Conservation (phyloP, 2,888 invertebrate genomes). For the Spisula solida region DNA sequence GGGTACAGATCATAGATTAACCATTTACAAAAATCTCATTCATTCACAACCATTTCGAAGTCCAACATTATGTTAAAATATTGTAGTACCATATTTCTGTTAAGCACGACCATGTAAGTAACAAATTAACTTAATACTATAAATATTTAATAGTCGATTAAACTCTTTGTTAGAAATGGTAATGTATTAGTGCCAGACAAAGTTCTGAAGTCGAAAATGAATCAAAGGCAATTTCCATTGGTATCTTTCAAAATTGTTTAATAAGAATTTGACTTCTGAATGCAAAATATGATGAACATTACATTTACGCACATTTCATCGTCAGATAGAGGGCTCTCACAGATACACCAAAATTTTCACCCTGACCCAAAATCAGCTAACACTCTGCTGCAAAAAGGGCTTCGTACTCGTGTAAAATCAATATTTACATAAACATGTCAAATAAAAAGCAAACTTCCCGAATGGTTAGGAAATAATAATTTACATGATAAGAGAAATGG, state of each 20-base stretch:
- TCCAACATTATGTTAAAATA: background rate
- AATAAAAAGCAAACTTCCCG: slow-evolving; percentile 73
- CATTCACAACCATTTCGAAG: background rate
- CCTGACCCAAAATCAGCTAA: background rate
- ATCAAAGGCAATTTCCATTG: no score
- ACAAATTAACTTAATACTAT: no score
- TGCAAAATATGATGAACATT: no score
- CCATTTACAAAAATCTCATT: background rate
- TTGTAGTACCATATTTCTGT: background rate
- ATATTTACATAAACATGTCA: slow-evolving; percentile 62
- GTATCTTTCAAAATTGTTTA: no score
- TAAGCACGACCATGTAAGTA: background rate
- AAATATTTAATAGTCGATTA: no score
- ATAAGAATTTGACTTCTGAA: no score
- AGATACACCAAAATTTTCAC: background rate
- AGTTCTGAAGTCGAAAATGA: no score
- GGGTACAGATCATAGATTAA: background rate
- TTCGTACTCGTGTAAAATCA: slow-evolving; percentile 20
- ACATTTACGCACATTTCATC: background rate
- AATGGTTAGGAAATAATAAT: slow-evolving; percentile 71
- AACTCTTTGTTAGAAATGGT: no score
- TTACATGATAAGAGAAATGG: slow-evolving; percentile 68
- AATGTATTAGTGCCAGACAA: no score
- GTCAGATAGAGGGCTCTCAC: background rate
- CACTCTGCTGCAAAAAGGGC: slow-evolving; percentile 49